These are phyloP conservation scores for Phrynocephalus vlangalii DNA, from an alignment of 2,797 vertebrate species.

Conservation along the genomic window DNA sequence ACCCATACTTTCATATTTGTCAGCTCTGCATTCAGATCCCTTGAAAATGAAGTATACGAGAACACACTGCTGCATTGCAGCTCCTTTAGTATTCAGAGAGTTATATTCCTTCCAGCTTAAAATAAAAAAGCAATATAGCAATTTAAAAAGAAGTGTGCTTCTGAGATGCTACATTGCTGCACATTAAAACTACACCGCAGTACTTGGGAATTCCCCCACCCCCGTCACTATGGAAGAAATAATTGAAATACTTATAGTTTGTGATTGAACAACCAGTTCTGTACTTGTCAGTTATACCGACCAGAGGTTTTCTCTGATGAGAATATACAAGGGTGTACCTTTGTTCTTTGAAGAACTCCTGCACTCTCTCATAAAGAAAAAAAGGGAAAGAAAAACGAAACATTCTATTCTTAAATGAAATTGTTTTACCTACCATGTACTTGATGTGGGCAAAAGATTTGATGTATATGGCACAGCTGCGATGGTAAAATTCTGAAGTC, in stretches of 20 bases:
- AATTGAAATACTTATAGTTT: neutral
- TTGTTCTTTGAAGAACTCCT: constrained; percentile 21
- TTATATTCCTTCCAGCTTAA: constrained; percentile 42
- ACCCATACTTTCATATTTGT: constrained; percentile 52
- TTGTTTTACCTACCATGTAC: constrained; percentile 89
- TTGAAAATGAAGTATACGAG: constrained; percentile 45
- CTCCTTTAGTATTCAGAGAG: constrained; percentile 40
- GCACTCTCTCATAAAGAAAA: constrained; percentile 9
- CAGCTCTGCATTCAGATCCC: constrained; percentile 36
- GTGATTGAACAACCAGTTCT: neutral
- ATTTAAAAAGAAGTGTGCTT: constrained; percentile 49
- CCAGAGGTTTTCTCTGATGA: constrained; percentile 23
- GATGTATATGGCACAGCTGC: constrained; percentile 93
- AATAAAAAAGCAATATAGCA: constrained; percentile 45
- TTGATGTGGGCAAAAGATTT: constrained; percentile 95
- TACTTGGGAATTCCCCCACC: neutral
- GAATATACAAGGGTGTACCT: constrained; percentile 24
- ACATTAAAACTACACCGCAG: constrained; percentile 42
- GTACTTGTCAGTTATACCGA: neutral
- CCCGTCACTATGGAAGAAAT: constrained; percentile 1
- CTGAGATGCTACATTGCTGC: constrained; percentile 42
- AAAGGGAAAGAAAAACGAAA: constrained; percentile 48
- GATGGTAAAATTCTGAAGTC: constrained; percentile 96
- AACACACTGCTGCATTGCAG: constrained; percentile 40
- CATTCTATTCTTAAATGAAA: constrained; percentile 1